A percentile compares a stretch with the other conserved stretches of the same genome.
Conservation (phyloP, 2,888 invertebrate genomes). For the Leptinotarsa peninsularis region DNA sequence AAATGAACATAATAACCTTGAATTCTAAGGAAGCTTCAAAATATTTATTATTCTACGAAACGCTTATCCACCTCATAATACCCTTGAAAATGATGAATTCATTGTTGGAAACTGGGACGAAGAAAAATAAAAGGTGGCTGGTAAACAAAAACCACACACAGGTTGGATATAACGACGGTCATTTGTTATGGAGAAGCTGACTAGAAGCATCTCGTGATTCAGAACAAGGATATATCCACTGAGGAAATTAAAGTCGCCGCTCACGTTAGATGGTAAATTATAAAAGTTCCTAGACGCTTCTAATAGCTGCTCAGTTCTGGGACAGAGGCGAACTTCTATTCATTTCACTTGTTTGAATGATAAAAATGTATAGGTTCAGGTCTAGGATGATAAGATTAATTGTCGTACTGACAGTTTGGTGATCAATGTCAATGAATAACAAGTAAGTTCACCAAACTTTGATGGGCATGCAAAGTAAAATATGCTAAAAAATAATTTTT, state of each 20-base stretch:
- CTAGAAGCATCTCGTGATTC: constrained; percentile 6
- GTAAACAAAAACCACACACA: constrained; percentile 4
- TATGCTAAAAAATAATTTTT: no score
- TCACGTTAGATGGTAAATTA: background rate
- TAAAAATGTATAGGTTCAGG: background rate
- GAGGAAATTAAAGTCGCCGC: constrained; percentile 8
- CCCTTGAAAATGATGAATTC: background rate
- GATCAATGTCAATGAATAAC: no score
- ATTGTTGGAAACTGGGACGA: background rate
- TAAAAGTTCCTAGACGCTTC: background rate
- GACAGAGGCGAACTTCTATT: background rate
- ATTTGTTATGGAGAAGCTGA: constrained; percentile 4
- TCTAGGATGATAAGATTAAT: no score
- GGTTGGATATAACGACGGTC: background rate
- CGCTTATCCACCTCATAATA: no score
- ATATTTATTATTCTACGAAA: no score
- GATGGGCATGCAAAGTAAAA: no score
- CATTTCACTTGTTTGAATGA: background rate
- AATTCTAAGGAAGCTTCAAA: no score
- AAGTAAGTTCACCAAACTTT: background rate
- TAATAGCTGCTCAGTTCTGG: background rate
- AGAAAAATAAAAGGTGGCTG: background rate
- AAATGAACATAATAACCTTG: no score
- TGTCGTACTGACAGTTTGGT: no score
- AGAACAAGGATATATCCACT: background rate